phyloP scores from a whole-genome alignment of 2,888 invertebrate genomes.

The Drosophila cognata region DNA sequence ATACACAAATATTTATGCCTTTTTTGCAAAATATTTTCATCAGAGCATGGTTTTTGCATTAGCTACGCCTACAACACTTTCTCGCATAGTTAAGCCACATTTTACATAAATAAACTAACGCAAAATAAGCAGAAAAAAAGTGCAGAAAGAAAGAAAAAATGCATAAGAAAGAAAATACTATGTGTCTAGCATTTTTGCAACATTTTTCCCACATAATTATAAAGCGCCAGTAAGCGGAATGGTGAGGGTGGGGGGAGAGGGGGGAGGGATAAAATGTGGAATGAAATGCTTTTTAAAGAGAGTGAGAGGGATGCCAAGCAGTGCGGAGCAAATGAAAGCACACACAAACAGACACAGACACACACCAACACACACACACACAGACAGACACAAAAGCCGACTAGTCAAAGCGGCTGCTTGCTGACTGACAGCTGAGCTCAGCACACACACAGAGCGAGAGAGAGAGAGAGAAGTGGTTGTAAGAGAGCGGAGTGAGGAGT shows the following conservation, averaged over 20 bases:
- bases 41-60: slow-evolving; percentile 41
- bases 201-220: slow-evolving; percentile 77
- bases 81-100: slow-evolving; percentile 70
- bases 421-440: slow-evolving; percentile 55
- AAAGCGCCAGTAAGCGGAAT: slow-evolving; percentile 49
- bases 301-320: slow-evolving; percentile 27
- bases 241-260: background rate
- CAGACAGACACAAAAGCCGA: slow-evolving; percentile 37
- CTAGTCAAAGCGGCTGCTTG: slow-evolving; percentile 40
- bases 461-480: background rate
- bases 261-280: slow-evolving; percentile 11
- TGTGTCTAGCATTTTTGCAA: slow-evolving; percentile 77
- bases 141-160: slow-evolving; percentile 20
- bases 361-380: background rate
- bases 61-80: slow-evolving; percentile 76
- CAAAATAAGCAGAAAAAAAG: slow-evolving; percentile 24
- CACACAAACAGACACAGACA: background rate
- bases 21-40: slow-evolving; percentile 24
- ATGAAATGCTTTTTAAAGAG: slow-evolving; percentile 26
- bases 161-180: slow-evolving; percentile 45
- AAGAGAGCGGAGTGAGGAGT: slow-evolving; percentile 9
- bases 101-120: slow-evolving; percentile 29
- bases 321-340: slow-evolving; percentile 38
- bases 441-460: background rate
- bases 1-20: slow-evolving; percentile 19